Evolutionary conservation across 2,888 invertebrate genomes (phyloP).

Genomic region (Asteroscopus sphinx): DNA sequence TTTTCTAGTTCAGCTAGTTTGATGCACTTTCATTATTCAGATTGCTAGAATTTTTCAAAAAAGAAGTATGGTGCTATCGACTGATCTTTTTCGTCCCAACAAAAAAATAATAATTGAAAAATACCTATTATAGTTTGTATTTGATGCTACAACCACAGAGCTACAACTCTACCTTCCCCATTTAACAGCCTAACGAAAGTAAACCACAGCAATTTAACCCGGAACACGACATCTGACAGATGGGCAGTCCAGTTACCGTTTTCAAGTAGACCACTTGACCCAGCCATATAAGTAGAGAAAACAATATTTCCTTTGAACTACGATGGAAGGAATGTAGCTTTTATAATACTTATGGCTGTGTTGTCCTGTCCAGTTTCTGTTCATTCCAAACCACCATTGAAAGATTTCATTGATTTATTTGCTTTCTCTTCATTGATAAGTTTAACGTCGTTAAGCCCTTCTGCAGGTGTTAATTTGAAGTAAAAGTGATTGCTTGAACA

Average conservation of each 20-base stretch:
- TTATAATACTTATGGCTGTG: conserved; percentile 46
- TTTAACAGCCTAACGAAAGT: conserved; percentile 38
- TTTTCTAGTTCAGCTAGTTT: no score
- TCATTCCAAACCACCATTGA: conserved; percentile 63
- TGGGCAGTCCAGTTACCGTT: conserved; percentile 51
- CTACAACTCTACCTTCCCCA: conserved; percentile 13
- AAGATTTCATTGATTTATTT: conserved; percentile 62
- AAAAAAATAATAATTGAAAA: no score
- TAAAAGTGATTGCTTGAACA: conserved; percentile 32
- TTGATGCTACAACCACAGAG: no score
- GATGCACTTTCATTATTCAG: no score
- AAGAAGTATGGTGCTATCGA: no score
- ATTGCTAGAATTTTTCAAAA: no score
- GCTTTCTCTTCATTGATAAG: conserved; percentile 68
- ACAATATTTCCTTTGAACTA: conserved; percentile 64
- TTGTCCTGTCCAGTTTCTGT: conserved; percentile 40
- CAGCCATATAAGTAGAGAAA: conserved; percentile 68
- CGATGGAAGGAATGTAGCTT: conserved; percentile 53
- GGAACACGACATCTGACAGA: conserved; percentile 54
- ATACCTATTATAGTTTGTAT: no score
- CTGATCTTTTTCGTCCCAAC: no score
- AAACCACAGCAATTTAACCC: conserved; percentile 47
- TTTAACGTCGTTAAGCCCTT: conserved; percentile 28
- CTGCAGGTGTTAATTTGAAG: conserved; percentile 50
- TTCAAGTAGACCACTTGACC: conserved; percentile 63